A percentile compares a stretch with the other conserved stretches of the same genome.
Conservation (phyloP, 2,113 vertebrate species). For the Antechinus stuartii region DNA sequence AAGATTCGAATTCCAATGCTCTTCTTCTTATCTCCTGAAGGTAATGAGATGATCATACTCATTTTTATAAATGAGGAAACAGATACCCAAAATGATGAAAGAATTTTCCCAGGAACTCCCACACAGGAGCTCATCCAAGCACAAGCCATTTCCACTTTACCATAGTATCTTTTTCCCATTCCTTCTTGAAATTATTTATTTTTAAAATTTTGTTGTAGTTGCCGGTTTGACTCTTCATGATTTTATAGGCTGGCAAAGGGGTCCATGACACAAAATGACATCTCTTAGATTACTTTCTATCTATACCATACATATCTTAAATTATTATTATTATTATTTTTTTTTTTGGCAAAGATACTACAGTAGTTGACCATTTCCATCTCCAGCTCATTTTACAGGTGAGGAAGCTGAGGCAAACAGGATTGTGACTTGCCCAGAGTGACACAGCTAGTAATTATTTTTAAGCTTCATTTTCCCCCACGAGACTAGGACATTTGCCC, state of each 20-base stretch:
- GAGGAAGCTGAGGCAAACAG: background rate
- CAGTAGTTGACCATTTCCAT: background rate
- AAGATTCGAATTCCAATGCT: background rate
- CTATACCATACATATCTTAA: background rate
- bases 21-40: background rate
- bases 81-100: background rate
- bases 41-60: background rate
- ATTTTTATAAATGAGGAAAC: background rate
- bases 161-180: background rate
- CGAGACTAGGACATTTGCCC: background rate
- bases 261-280: background rate
- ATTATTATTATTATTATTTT: background rate
- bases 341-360: background rate
- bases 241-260: background rate
- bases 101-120: background rate
- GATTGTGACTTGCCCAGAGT: background rate
- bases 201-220: background rate
- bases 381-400: background rate
- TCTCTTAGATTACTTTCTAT: background rate
- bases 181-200: background rate
- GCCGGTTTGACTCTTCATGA: background rate
- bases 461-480: background rate
- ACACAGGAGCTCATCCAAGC: background rate
- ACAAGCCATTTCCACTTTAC: background rate
- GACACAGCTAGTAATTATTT: background rate